Evolutionary conservation across 2,888 invertebrate species (phyloP), one percentile per base, ranked within the genome.

Genomic region (Hymenopus coronatus): DNA sequence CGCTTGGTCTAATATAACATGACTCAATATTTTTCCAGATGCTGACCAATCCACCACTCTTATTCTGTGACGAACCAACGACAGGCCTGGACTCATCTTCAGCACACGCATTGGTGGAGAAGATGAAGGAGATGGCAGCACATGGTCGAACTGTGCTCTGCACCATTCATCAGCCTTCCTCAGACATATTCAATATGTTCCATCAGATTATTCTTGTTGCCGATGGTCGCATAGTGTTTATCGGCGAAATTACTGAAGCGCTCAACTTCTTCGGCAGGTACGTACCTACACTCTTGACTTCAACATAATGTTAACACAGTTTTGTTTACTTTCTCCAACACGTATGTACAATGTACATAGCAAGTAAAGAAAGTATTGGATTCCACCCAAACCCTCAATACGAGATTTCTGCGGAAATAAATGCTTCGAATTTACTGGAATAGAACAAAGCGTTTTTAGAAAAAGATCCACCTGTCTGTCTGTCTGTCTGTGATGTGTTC

Each of bases 11-110:
- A 12, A 7, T 27, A 28, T 28, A 27, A n/a, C n/a, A n/a, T n/a
- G 2, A 2, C 4, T 4, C 30, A 30, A 8, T 81, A 84, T 88
- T 83, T 89, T 92, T 92, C 25, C 92, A 97, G 96, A 94, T 98
- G 82, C 93, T 99, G 88, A 98, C 98, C 83, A 97, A 99, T 93
- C 99, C 99, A 0, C 96, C 97, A 0, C 94, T 99, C 70, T 94
- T 99, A 83, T 99, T 99, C 93, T 97, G 98, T 92, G 99, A 99
- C 92, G 99, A 99, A 92, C 99, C 99, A 12, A 99, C 99, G 0
- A 98, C 98, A 0, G 98, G 99, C 0, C 93, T 97, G 89, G 99
- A 99, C 93, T 98, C 98, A 0, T 98, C 96, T 92, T 98, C 98
- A 92, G 99, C 99, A 0, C 97, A 97, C 92, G 97, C 97, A 92